These are phyloP conservation scores for Platycheirus rosarum DNA, from an alignment of 2,888 invertebrate genomes.

Conservation along the genomic window DNA sequence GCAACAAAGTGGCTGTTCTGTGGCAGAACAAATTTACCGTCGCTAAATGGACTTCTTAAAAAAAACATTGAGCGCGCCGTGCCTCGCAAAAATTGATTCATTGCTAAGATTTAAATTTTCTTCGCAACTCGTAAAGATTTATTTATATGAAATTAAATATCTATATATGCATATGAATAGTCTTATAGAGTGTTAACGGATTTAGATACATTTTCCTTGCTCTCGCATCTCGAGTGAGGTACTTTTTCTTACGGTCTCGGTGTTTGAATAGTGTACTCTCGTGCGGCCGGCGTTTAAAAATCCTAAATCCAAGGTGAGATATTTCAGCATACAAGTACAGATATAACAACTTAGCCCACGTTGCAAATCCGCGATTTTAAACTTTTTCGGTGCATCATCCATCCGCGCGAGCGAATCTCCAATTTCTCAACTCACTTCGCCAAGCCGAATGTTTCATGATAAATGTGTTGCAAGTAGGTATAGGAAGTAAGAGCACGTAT, in stretches of 20 bases:
- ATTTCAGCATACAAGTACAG: not conserved
- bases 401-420: slow-evolving; percentile 37
- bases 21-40: slow-evolving; percentile 63
- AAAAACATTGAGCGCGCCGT: not conserved
- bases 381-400: slow-evolving; percentile 44
- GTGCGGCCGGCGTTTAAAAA: slow-evolving; percentile 4
- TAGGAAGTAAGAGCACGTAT: not conserved
- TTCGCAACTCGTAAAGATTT: slow-evolving; percentile 6
- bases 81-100: slow-evolving; percentile 62
- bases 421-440: slow-evolving; percentile 35
- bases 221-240: slow-evolving; percentile 10
- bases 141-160: slow-evolving; percentile 30
- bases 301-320: not conserved
- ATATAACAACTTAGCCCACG: not conserved
- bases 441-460: slow-evolving; percentile 3
- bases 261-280: slow-evolving; percentile 13
- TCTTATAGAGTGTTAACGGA: slow-evolving; percentile 49
- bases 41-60: slow-evolving; percentile 65
- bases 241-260: not conserved
- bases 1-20: slow-evolving; percentile 37
- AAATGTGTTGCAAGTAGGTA: not conserved
- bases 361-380: slow-evolving; percentile 20
- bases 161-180: not conserved
- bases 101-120: slow-evolving; percentile 35
- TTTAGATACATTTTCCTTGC: slow-evolving; percentile 49